phyloP scores from a whole-genome alignment of 2,797 vertebrate species.

The Nyctalus aviator region DNA sequence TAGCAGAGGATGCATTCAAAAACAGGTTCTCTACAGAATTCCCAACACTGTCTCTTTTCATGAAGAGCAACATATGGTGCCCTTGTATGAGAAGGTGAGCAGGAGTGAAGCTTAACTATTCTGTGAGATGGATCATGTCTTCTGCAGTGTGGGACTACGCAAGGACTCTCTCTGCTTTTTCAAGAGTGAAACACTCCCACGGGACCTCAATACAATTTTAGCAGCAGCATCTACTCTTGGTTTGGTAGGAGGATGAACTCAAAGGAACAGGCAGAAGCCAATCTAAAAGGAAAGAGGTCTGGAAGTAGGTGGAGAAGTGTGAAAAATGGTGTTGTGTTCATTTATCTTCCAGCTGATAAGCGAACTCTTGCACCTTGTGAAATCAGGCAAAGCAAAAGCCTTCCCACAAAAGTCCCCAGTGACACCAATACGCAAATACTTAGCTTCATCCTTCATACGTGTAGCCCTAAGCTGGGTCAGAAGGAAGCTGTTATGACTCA shows the following conservation, averaged over 20 bases:
- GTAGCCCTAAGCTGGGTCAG: not conserved
- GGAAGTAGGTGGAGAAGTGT: not conserved
- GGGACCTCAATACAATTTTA: not conserved
- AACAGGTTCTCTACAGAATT: not conserved
- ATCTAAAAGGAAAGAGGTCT: constrained; percentile 26
- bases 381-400: constrained; percentile 65
- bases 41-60: not conserved
- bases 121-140: not conserved
- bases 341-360: constrained; percentile 61
- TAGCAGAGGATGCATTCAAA: not conserved
- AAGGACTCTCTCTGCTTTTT: not conserved
- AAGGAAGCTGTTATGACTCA: not conserved
- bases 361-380: constrained; percentile 51
- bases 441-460: not conserved
- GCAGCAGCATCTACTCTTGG: not conserved
- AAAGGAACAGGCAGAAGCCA: not conserved
- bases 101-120: not conserved
- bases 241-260: not conserved
- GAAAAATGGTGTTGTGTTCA: constrained; percentile 36
- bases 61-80: not conserved
- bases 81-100: not conserved
- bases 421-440: constrained; percentile 11
- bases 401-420: constrained; percentile 42
- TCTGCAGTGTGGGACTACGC: not conserved
- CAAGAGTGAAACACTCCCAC: not conserved